These are phyloP conservation scores for Sandelia bainsii DNA, from an alignment of 2,797 vertebrate genomes.

Conservation along the genomic window DNA sequence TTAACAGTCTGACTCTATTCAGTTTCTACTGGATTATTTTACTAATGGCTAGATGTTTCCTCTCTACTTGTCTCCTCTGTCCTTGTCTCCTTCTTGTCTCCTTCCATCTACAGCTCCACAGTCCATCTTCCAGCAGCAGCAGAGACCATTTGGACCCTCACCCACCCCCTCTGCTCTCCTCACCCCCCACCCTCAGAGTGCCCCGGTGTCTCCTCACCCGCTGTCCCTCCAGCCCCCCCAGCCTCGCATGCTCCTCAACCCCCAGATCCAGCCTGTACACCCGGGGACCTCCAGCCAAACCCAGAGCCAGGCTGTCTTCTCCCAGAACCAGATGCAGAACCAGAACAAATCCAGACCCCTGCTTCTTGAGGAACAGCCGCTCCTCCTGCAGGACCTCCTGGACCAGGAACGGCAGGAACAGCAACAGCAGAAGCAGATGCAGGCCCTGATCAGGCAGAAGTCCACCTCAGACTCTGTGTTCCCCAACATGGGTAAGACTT, in stretches of 20 bases:
- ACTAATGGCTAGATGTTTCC: too few relatives aligned
- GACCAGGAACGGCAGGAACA: conserved; percentile 98
- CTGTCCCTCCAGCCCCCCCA: conserved; percentile 45
- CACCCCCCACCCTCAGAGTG: conserved; percentile 62
- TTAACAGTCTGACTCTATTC: too few relatives aligned
- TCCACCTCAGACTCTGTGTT: conserved; percentile 87
- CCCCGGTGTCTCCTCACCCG: background rate
- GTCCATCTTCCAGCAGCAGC: conserved; percentile 62
- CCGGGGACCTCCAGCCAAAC: conserved; percentile 49
- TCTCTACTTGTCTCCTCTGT: background rate
- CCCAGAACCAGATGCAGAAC: conserved; percentile 54
- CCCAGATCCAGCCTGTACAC: conserved; percentile 65
- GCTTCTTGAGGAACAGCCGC: conserved; percentile 95
- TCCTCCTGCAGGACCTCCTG: conserved; percentile 96
- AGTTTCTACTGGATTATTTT: too few relatives aligned
- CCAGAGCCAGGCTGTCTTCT: conserved; percentile 7
- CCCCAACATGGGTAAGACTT: conserved; percentile 80
- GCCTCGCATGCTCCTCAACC: conserved; percentile 50
- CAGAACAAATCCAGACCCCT: conserved; percentile 85
- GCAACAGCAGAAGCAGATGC: conserved; percentile 98
- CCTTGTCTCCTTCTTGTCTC: background rate
- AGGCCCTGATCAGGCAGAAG: conserved; percentile 92
- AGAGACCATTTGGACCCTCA: conserved; percentile 46
- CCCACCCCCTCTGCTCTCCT: conserved; percentile 31
- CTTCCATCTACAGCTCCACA: conserved; percentile 48